phyloP scores from a whole-genome alignment of 2,888 invertebrate species.

The Amblyjoppa proteus region DNA sequence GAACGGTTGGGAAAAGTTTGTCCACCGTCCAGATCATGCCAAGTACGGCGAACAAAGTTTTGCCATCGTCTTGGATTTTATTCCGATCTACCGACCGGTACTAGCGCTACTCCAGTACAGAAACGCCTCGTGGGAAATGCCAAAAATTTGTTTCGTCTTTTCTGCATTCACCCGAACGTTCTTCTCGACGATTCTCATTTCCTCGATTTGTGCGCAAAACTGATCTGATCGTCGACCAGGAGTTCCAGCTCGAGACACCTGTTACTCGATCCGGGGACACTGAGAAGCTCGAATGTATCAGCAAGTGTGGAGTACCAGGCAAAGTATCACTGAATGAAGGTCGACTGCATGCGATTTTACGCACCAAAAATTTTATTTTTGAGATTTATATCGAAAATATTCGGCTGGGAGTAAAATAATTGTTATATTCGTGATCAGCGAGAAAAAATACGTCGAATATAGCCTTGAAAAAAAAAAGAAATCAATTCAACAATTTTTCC shows the following conservation, averaged over 20 bases:
- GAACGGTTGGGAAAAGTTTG: constrained; percentile 55
- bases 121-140: constrained; percentile 51
- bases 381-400: no score
- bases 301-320: background rate
- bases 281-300: background rate
- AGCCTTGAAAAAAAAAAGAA: no score
- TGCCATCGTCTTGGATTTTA: constrained; percentile 69
- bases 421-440: no score
- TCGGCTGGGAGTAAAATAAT: no score
- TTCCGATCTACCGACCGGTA: constrained; percentile 66
- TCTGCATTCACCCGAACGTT: background rate
- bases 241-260: background rate
- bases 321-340: no score
- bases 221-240: background rate
- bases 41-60: constrained; percentile 55
- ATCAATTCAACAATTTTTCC: no score
- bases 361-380: no score
- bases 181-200: background rate
- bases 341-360: no score
- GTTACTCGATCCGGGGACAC: background rate
- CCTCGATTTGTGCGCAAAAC: background rate
- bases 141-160: constrained; percentile 5
- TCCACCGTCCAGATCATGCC: constrained; percentile 32
- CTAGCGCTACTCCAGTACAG: background rate
- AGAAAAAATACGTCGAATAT: no score